Percentiles rank a stretch among this genome's conserved stretches.
Conservation (phyloP, 2,797 vertebrate genomes). For the Phoebastria nigripes region DNA sequence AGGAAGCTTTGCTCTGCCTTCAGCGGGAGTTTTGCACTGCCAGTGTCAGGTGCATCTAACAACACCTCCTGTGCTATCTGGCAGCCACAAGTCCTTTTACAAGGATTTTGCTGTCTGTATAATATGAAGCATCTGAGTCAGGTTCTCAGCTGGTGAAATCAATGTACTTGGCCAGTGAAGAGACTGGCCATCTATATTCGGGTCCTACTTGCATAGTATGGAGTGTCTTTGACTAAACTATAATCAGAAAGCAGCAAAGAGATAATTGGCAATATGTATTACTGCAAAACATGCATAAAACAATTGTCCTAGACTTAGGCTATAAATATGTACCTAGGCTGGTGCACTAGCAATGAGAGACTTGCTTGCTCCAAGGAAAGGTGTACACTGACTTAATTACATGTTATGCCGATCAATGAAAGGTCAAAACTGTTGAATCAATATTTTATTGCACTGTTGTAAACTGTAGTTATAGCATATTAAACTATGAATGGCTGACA, state of each 20-base stretch:
- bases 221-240: not conserved
- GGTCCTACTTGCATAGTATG: not conserved
- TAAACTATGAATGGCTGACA: constrained; percentile 10
- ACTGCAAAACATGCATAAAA: not conserved
- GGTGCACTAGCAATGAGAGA: not conserved
- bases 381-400: constrained; percentile 28
- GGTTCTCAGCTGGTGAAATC: not conserved
- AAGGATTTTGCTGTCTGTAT: not conserved
- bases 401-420: not conserved
- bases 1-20: not conserved
- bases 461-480: constrained; percentile 35
- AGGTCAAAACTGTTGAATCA: constrained; percentile 53
- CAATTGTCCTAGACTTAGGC: not conserved
- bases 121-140: not conserved
- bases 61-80: not conserved
- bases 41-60: not conserved
- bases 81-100: not conserved
- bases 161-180: not conserved
- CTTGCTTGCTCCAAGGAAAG: not conserved
- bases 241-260: constrained; percentile 2
- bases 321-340: not conserved
- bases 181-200: not conserved
- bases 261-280: not conserved
- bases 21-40: not conserved
- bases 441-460: constrained; percentile 40